Evolutionary conservation across 1,140 invertebrate genomes (phyloP).

Genomic region (Cydia strobilella): DNA sequence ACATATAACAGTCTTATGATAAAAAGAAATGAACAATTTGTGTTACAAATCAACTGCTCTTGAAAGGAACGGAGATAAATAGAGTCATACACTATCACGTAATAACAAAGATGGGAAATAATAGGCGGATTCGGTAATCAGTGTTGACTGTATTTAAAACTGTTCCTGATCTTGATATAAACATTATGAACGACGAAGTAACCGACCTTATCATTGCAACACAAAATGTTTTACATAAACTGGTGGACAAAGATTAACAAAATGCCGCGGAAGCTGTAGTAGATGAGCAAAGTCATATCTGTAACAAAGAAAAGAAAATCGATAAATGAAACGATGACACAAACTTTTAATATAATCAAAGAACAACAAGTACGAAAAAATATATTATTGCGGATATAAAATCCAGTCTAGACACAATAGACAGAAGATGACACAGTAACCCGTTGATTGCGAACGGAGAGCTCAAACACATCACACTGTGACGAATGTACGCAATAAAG

Average conservation of each 20-base stretch:
- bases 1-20: conserved; percentile 23
- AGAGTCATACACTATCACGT: conserved; percentile 60
- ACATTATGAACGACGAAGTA: conserved; percentile 34
- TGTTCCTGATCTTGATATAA: conserved; percentile 44
- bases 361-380: background rate
- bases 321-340: conserved; percentile 32
- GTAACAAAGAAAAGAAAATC: conserved; percentile 54
- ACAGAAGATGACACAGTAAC: conserved; percentile 16
- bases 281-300: conserved; percentile 56
- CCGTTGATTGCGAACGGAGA: conserved; percentile 42
- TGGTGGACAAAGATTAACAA: conserved; percentile 46
- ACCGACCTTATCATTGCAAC: conserved; percentile 50
- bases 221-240: conserved; percentile 42
- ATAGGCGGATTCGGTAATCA: conserved; percentile 49
- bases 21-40: conserved; percentile 40
- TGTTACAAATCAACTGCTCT: conserved; percentile 52
- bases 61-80: conserved; percentile 54
- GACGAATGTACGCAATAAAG: conserved; percentile 56
- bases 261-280: conserved; percentile 42
- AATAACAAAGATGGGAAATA: conserved; percentile 35
- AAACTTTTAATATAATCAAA: conserved; percentile 1
- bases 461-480: conserved; percentile 53
- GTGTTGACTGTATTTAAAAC: conserved; percentile 56
- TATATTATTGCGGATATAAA: conserved; percentile 2
- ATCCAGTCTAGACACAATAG: background rate